A percentile compares a stretch with the other conserved stretches of the same genome.
These are phyloP conservation scores for Apocheima hispidaria DNA, from an alignment of 2,888 invertebrate species.

Conservation along the genomic window DNA sequence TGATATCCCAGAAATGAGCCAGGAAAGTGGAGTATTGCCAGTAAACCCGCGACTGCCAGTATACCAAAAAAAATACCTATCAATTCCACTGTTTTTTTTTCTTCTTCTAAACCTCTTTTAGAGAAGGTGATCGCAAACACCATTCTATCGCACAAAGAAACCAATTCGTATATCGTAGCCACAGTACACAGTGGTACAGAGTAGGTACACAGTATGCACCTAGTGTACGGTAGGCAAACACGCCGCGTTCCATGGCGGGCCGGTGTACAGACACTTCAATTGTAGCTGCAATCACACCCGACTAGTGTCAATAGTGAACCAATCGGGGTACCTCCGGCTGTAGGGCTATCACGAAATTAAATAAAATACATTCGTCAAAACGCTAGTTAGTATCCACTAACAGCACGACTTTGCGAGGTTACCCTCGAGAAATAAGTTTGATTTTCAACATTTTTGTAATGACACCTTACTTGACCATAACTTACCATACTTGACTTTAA, in stretches of 20 bases:
- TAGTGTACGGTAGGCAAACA: slow-evolving; percentile 7
- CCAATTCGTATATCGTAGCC: slow-evolving; percentile 6
- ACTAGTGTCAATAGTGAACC: slow-evolving; percentile 70
- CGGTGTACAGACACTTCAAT: slow-evolving; percentile 53
- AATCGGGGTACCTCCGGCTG: slow-evolving; percentile 54
- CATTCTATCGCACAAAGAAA: slow-evolving; percentile 23
- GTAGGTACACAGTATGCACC: not conserved
- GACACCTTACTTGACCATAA: no score
- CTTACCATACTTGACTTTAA: no score
- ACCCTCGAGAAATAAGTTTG: no score
- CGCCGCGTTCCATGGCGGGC: not conserved
- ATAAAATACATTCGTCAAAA: not conserved
- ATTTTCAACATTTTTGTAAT: no score
- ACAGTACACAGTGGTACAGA: slow-evolving; percentile 1
- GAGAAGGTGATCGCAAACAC: slow-evolving; percentile 23
- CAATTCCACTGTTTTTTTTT: no score
- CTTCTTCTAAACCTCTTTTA: not conserved
- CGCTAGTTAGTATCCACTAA: no score
- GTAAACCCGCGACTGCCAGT: no score
- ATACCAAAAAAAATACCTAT: no score
- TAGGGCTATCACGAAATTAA: slow-evolving; percentile 40
- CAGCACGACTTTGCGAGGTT: no score
- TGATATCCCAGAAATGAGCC: no score
- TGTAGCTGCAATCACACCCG: slow-evolving; percentile 63
- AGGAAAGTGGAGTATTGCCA: no score